Base-by-base conservation (phyloP, 2,888 invertebrate genomes). In the Leptinotarsa tumamoca region DNA sequence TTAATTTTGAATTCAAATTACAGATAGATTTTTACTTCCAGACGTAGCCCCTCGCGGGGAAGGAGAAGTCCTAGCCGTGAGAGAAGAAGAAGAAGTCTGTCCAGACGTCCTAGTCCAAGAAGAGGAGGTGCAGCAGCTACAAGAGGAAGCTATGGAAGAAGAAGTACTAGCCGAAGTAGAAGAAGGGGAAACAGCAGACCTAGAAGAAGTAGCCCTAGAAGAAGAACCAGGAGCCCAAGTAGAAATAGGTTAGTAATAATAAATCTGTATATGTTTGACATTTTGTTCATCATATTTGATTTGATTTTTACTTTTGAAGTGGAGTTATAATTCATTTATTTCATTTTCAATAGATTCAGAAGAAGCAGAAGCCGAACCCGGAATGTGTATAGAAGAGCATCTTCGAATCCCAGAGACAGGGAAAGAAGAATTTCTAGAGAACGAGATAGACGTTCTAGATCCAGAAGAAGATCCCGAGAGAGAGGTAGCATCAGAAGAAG, bases 121-220 rank as follows among this genome's bases (percentile, higher is more conserved):
- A 84, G 88, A 49, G 82, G 87, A 75, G 50, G 33, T 18, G 50
- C 84, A 86, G 76, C 86, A 49, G 82, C 87, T 72, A 79, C 85
- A 73, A 82, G 88, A 71, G 85, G 88, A 78, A 82, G 85, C 78
- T 87, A 86, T 80, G 82, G 87, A 21, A 81, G 86, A 18, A 82
- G 87, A 67, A 84, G 84, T 73, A 82, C 84, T n/a, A 84, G 86
- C 68, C 82, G 86, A 67, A 82, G 85, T 51, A 82, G 86, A 58
- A 82, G 87, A 56, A 81, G 86, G 88, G 89, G 89, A 2, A 90
- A 91, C 79, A 85, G 85, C 67, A 88, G 89, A 15, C 84, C 66
- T 85, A 88, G 83, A 14, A 63, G 87, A 73, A 78, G 83, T 68
- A 83, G 87, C 74, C 81, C 90, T 58, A 90, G 90, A 73, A 79